phyloP scores from a whole-genome alignment of 1,140 invertebrate genomes.

The Paralvinella palmiformis region DNA sequence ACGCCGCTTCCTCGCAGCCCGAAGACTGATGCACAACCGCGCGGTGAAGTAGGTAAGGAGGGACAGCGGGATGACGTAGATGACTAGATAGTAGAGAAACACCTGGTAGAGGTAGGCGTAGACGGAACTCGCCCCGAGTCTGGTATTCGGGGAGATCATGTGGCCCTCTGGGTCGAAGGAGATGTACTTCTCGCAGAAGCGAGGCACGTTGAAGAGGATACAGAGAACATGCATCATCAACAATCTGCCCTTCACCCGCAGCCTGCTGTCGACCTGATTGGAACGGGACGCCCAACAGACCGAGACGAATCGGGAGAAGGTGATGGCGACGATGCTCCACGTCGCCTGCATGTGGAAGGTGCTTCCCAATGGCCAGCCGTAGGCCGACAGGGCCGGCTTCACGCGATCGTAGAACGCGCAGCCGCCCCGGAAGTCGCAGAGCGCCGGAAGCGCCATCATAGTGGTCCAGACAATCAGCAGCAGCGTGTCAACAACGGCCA shows the following conservation, averaged over 20 bases:
- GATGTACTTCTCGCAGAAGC: neutral
- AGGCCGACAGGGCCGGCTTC: neutral
- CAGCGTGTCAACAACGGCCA: neutral
- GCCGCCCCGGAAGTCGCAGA: neutral
- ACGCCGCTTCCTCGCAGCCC: neutral
- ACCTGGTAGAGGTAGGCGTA: neutral
- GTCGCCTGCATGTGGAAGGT: neutral
- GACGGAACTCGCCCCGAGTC: neutral
- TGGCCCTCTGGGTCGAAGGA: neutral
- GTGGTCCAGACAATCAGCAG: neutral
- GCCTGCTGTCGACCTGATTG: neutral
- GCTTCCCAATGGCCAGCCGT: neutral
- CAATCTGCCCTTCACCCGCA: neutral
- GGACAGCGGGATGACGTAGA: neutral
- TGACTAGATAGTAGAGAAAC: neutral
- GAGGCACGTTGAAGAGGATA: neutral
- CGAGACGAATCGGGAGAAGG: neutral
- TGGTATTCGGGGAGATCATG: neutral
- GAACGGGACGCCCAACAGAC: neutral
- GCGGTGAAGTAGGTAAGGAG: neutral
- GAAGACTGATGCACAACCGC: neutral
- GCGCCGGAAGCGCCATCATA: neutral
- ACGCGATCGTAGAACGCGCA: neutral
- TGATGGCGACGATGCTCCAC: neutral
- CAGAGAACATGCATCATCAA: neutral